These are phyloP conservation scores for Montipora cactus DNA, from an alignment of 64 coral and sea anemone genomes.

Conservation along the genomic window DNA sequence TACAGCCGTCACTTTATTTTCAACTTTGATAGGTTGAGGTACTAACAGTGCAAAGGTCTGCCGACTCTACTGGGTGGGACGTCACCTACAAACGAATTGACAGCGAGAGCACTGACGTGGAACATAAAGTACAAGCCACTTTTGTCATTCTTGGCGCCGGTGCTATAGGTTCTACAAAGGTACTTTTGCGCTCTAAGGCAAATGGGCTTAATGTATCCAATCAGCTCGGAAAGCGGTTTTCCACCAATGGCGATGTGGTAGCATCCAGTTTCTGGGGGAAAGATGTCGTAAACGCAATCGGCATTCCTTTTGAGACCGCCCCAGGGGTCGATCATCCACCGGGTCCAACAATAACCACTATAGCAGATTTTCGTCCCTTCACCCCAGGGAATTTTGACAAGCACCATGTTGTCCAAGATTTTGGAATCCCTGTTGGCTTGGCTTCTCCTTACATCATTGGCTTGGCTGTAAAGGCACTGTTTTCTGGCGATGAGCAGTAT, in stretches of 20 bases:
- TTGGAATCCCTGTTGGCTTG: not conserved
- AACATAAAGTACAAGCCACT: not conserved
- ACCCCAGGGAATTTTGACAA: not conserved
- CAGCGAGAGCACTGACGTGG: conserved; percentile 1
- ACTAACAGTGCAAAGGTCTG: no score
- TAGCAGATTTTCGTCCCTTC: conserved; percentile 42
- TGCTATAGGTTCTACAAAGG: conserved; percentile 56
- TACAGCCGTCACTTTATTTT: no score
- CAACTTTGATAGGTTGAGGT: no score
- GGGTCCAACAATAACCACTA: conserved; percentile 13
- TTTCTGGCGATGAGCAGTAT: conserved; percentile 15
- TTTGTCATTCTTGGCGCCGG: conserved; percentile 65
- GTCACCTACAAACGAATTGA: conserved; percentile 43
- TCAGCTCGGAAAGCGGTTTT: conserved; percentile 23
- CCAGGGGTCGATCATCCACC: not conserved
- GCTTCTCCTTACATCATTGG: not conserved
- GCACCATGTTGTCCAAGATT: conserved; percentile 51
- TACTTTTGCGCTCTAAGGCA: conserved; percentile 57
- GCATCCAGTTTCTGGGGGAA: conserved; percentile 48
- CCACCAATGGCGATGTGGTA: conserved; percentile 57
- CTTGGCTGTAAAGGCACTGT: not conserved
- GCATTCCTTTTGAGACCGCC: conserved; percentile 6
- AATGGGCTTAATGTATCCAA: conserved; percentile 39
- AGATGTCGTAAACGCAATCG: conserved; percentile 21
- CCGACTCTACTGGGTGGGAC: not conserved